Conservation (phyloP, 2,797 vertebrate species). For the Coilia nasus region DNA sequence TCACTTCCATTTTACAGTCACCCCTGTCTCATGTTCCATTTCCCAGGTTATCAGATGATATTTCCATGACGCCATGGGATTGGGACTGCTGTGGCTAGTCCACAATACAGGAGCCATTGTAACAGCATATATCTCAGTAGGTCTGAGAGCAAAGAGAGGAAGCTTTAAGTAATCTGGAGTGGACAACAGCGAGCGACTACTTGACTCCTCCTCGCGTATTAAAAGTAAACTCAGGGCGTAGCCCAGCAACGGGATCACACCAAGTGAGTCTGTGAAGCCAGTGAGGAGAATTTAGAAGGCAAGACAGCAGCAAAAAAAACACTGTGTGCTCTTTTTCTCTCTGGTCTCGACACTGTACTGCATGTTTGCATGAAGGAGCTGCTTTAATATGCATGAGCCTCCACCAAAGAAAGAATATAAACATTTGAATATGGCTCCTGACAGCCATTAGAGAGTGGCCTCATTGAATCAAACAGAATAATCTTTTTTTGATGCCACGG, state of each 20-base stretch:
- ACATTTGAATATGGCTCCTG: slow-evolving; percentile 71
- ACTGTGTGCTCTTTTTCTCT: slow-evolving; percentile 57
- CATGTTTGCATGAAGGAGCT: slow-evolving; percentile 28
- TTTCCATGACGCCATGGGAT: slow-evolving; percentile 35
- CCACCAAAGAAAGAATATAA: slow-evolving; percentile 67
- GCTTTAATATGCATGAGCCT: slow-evolving; percentile 74
- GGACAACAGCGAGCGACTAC: neutral
- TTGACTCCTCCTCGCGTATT: slow-evolving; percentile 23
- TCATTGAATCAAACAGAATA: slow-evolving; percentile 71
- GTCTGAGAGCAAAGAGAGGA: neutral
- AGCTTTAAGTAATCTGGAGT: neutral
- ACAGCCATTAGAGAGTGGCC: slow-evolving; percentile 69
- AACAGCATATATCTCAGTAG: neutral
- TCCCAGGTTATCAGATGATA: slow-evolving; percentile 48
- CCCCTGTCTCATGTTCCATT: slow-evolving; percentile 39
- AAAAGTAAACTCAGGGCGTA: slow-evolving; percentile 47
- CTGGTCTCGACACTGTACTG: slow-evolving; percentile 60
- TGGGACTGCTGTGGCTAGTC: slow-evolving; percentile 24
- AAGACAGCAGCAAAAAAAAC: slow-evolving; percentile 69
- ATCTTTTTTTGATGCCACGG: slow-evolving; percentile 66
- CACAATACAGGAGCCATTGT: neutral
- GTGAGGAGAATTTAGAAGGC: slow-evolving; percentile 66
- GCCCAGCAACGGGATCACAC: slow-evolving; percentile 56
- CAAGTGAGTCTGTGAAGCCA: slow-evolving; percentile 63
- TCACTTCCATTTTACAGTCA: slow-evolving; percentile 34